These are phyloP conservation scores for Dermolepida albohirtum DNA, from an alignment of 2,888 invertebrate genomes.

Conservation along the genomic window DNA sequence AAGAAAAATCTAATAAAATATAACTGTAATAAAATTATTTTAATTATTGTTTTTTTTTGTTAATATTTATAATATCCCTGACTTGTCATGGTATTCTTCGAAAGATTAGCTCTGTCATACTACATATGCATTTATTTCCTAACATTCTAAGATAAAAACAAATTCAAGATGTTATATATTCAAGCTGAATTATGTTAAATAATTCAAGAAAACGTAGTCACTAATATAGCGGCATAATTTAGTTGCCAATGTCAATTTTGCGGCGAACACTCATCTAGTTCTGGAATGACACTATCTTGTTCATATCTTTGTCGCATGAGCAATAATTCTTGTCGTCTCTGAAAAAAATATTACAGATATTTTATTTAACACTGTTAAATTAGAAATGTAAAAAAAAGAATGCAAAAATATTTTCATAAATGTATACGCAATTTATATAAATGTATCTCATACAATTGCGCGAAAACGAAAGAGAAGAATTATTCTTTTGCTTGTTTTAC, in stretches of 20 bases:
- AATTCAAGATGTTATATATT: neutral
- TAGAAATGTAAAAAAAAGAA: too few relatives aligned
- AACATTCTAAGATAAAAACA: too few relatives aligned
- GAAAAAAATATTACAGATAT: constrained; percentile 45
- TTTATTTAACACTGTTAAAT: too few relatives aligned
- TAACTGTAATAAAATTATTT: neutral
- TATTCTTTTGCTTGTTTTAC: too few relatives aligned
- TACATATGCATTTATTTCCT: neutral
- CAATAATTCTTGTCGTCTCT: constrained; percentile 72
- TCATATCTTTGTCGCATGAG: constrained; percentile 73
- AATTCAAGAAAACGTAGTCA: constrained; percentile 8
- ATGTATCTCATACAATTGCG: too few relatives aligned
- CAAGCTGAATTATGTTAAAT: constrained; percentile 12
- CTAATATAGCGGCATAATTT: too few relatives aligned
- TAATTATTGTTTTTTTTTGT: neutral
- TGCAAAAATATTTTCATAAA: too few relatives aligned
- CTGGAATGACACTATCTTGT: constrained; percentile 77
- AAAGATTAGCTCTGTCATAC: constrained; percentile 5
- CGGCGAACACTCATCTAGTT: constrained; percentile 75
- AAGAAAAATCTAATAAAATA: constrained; percentile 13
- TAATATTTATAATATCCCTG: constrained; percentile 12
- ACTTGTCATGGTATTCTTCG: neutral
- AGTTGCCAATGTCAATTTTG: constrained; percentile 56
- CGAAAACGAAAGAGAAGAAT: too few relatives aligned
- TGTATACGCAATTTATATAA: too few relatives aligned